phyloP scores from a whole-genome alignment of 2,888 invertebrate species.

The Tenodera sinensis region DNA sequence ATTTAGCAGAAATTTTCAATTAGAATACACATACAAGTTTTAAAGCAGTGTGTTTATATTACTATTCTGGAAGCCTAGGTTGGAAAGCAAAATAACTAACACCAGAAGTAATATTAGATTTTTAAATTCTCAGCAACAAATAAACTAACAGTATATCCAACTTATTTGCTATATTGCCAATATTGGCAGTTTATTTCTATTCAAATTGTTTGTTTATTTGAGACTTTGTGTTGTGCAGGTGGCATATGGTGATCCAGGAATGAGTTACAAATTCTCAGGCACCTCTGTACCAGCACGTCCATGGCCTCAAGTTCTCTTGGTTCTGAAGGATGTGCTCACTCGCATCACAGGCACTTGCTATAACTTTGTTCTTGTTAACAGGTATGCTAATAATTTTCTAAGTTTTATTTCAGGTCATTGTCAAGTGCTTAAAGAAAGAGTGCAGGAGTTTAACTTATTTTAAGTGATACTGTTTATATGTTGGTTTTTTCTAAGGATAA shows the following conservation, averaged over 20 bases:
- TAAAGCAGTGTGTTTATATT: too few relatives aligned
- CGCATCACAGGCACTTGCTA: constrained; percentile 54
- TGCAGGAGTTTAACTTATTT: too few relatives aligned
- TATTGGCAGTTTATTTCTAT: too few relatives aligned
- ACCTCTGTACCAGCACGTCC: constrained; percentile 59
- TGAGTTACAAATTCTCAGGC: constrained; percentile 64
- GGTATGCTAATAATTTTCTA: constrained; percentile 46
- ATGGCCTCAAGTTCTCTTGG: constrained; percentile 55
- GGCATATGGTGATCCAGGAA: constrained; percentile 62
- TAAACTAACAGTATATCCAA: neutral
- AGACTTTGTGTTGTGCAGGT: constrained; percentile 42
- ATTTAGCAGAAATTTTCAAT: too few relatives aligned
- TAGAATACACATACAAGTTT: too few relatives aligned
- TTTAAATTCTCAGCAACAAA: neutral
- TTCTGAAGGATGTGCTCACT: constrained; percentile 51
- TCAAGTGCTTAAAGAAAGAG: too few relatives aligned
- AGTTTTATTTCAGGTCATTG: too few relatives aligned
- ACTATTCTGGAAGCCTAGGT: too few relatives aligned
- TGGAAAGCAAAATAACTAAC: too few relatives aligned
- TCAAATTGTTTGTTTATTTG: neutral
- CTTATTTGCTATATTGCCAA: too few relatives aligned
- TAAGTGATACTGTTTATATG: too few relatives aligned
- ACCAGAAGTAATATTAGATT: neutral
- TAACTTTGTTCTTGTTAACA: constrained; percentile 66
- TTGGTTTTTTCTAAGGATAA: too few relatives aligned